Evolutionary conservation across 1,140 invertebrate genomes (phyloP), one percentile per base, ranked within the genome.

Genomic region (Procambarus virginalis): DNA sequence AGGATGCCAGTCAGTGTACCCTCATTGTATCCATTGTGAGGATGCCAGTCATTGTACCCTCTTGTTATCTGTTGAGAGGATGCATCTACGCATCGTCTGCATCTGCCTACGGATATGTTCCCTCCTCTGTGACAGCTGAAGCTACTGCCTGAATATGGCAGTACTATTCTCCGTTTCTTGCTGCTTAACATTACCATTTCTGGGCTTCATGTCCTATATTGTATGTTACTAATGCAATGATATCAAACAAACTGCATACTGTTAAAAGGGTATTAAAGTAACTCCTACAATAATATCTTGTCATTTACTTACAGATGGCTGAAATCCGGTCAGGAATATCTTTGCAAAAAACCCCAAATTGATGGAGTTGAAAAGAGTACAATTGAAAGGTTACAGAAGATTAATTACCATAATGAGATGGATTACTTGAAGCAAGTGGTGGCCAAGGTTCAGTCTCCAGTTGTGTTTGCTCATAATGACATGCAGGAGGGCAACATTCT

Each of bases 391-490:
- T 55, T 92, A 34, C 70, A 89, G n/a, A 22, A 87, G 55, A 82
- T 92, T 77, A 68, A 92, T 84, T 92, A 70, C 58, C 34, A 85
- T 10, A 76, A 84, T 14, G 93, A 93, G 77, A 88, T 93, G 92
- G 92, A 92, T 8, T 93, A 91, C 89, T 70, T 93, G 20, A 48
- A 49, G 17, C 75, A 90, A 49, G 51, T 92, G 76, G 92, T 95
- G 68, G 93, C 92, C 3, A 92, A 93, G 84, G 92, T 95, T 8
- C 92, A 94, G n/a, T 97, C 97, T 88, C 97, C 97, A 0, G 97
- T 99, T 2, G 96, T 98, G 0, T 99, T 99, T 94, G 99, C 98
- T 93, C 99, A 99, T 94, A 99, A 99, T 94, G 99, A 99, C 93
- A 95, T 99, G 93, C 98, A 99, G 94, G 98, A 99, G 95, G 99